phyloP scores from a whole-genome alignment of 2,888 invertebrate species.

The Clostera curtula region DNA sequence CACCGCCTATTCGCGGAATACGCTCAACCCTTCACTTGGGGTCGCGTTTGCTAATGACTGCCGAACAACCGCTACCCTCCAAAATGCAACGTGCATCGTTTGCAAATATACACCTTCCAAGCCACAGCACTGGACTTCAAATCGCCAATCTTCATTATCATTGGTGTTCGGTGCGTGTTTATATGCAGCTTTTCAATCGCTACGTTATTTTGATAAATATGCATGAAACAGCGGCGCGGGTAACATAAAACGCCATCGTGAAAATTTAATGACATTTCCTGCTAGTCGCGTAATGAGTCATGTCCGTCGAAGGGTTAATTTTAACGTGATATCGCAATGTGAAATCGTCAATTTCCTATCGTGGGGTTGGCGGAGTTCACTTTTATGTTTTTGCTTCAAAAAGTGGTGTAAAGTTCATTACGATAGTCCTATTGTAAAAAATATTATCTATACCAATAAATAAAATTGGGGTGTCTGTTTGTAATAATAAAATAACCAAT shows the following conservation, averaged over 20 bases:
- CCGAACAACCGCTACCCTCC: slow-evolving; percentile 52
- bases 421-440: slow-evolving; percentile 3
- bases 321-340: slow-evolving; percentile 56
- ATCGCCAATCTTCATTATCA: slow-evolving; percentile 38
- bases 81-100: slow-evolving; percentile 43
- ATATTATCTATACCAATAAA: too few relatives aligned
- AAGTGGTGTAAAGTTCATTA: slow-evolving; percentile 11
- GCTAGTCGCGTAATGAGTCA: slow-evolving; percentile 69
- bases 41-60: slow-evolving; percentile 65
- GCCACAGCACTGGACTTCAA: slow-evolving; percentile 57
- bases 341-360: slow-evolving; percentile 53
- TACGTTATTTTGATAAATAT: slow-evolving; percentile 74
- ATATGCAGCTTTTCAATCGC: slow-evolving; percentile 73
- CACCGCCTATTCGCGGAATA: slow-evolving; percentile 61
- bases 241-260: slow-evolving; percentile 70
- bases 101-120: slow-evolving; percentile 59
- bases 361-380: slow-evolving; percentile 26
- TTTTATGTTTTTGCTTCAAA: slow-evolving; percentile 24
- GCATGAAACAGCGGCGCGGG: slow-evolving; percentile 64
- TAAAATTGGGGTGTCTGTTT: too few relatives aligned
- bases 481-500: too few relatives aligned
- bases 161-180: slow-evolving; percentile 66
- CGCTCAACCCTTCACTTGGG: slow-evolving; percentile 53
- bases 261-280: slow-evolving; percentile 73
- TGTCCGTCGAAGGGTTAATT: slow-evolving; percentile 69